Base-by-base conservation (phyloP, 2,113 vertebrate species). In the Lutjanus erythropterus region DNA sequence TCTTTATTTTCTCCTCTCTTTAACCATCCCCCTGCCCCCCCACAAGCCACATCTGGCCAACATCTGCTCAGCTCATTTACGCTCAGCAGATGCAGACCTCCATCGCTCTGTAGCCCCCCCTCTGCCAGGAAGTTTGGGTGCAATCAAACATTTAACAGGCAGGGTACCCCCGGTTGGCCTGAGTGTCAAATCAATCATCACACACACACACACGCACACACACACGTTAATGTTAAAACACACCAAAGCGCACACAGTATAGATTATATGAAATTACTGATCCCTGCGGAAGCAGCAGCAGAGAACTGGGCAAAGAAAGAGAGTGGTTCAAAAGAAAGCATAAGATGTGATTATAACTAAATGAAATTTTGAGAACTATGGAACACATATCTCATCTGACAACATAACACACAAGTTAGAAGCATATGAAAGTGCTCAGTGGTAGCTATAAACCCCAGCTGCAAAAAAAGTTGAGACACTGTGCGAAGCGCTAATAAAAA, bases 21-120 rank as follows among this genome's bases (percentile, higher is more conserved):
- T 41, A 23, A 31, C 8, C 35, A 0, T 16, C 21, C 47, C 46
- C 59, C 61, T 44, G n/a, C 78, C n/a, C 25, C 70, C n/a, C 44
- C 12, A n/a, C 62, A 35, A 6, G 70, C 39, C 79, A 93, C 49
- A 92, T 90, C 94, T 94, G 92, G 83, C 50, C 65, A 79, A 89
- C 72, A 83, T 88, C 85, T 86, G 83, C 79, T 71, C 71, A 35
- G 88, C 70, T 91, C 90, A 78, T 93, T 93, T 81, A 83, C 33
- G 33, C 80, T 80, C 69, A 69, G 56, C 60, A 81, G 83, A 85
- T 69, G 67, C 76, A 73, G 70, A 72, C 49, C 56, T 64, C 68
- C n/a, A 21, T 42, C 42, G 27, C 33, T 49, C 49, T 67, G 53
- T 18, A n/a, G 41, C n/a, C 23, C 9, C 33, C 11, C 25, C 27